A percentile compares a stretch with the other conserved stretches of the same genome.
phyloP scores from a whole-genome alignment of 2,113 vertebrate genomes.

The Tiliqua scincoides region DNA sequence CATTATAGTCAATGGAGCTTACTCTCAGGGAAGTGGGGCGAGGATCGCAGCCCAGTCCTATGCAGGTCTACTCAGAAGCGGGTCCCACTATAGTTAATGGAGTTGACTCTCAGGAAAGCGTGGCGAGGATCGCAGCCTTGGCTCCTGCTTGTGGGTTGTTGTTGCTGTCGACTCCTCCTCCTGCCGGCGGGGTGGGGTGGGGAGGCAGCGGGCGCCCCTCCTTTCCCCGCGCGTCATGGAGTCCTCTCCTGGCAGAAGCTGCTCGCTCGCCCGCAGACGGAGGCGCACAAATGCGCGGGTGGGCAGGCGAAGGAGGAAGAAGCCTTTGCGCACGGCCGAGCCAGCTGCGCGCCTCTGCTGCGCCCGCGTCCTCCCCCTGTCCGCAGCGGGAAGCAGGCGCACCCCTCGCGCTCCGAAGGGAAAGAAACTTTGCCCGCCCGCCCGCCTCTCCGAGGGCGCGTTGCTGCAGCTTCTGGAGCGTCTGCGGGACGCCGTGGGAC shows the following conservation, averaged over 20 bases:
- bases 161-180: background rate
- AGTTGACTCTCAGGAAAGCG: no score
- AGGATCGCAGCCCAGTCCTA: no score
- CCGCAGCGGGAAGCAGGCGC: background rate
- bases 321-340: background rate
- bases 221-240: constrained; percentile 18
- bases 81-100: no score
- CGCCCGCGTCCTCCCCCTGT: background rate
- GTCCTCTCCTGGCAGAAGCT: background rate
- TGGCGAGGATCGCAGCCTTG: no score
- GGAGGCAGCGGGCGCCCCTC: constrained; percentile 28
- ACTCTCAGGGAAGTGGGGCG: no score
- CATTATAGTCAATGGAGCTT: no score
- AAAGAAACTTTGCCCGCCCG: background rate
- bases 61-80: no score
- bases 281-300: background rate
- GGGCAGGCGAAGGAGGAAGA: background rate
- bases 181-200: background rate
- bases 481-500: background rate
- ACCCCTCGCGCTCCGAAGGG: fast-evolving
- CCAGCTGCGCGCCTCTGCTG: background rate
- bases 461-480: background rate
- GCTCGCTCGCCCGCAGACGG: background rate
- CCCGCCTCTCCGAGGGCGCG: no score
- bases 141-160: background rate